A percentile compares a stretch with the other conserved stretches of the same genome.
These are phyloP conservation scores for Fabriciana adippe DNA, from an alignment of 2,888 invertebrate genomes.

Conservation along the genomic window DNA sequence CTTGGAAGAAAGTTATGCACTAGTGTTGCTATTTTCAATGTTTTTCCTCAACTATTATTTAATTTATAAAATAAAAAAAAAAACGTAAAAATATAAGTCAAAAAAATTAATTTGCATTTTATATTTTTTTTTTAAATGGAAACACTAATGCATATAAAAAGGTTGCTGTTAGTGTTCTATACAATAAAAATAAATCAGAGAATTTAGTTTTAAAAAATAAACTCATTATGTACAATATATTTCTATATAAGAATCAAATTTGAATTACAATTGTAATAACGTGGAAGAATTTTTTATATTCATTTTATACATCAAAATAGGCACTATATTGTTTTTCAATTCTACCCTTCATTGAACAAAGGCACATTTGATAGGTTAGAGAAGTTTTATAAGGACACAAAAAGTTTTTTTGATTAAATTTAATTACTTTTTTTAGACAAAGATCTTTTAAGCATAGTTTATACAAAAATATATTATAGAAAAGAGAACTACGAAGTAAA, in stretches of 20 bases:
- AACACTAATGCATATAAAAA: constrained; percentile 2
- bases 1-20: neutral
- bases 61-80: neutral
- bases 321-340: constrained; percentile 2
- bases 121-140: too few species aligned
- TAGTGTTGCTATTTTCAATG: constrained; percentile 3
- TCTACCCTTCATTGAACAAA: neutral
- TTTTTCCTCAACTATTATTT: neutral
- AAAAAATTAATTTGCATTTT: neutral
- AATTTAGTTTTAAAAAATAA: constrained; percentile 7
- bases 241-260: neutral
- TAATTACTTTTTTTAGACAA: too few species aligned
- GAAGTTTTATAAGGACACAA: too few species aligned
- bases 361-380: too few species aligned
- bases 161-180: neutral
- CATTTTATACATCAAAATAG: neutral
- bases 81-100: too few species aligned
- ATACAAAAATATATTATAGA: too few species aligned
- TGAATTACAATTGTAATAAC: neutral
- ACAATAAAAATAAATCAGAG: constrained; percentile 5
- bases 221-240: neutral
- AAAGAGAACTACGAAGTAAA: too few species aligned
- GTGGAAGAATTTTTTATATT: constrained; percentile 8
- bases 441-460: too few species aligned
- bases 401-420: too few species aligned